Conservation (phyloP, 2,113 vertebrate species). For the Silurus asotus region DNA sequence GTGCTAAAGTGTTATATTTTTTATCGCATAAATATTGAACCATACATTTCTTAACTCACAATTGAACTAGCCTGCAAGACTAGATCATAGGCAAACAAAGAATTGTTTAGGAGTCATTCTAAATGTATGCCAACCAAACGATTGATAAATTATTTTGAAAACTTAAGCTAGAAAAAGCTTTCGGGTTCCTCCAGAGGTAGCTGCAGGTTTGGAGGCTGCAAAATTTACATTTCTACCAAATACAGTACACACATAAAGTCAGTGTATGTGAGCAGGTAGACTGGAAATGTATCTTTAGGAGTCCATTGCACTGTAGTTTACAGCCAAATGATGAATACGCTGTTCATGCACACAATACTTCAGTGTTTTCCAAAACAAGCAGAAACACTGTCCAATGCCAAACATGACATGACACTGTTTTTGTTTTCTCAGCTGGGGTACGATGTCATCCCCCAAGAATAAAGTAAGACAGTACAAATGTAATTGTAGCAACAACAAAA, state of each 20-base stretch:
- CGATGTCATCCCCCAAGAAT: not conserved
- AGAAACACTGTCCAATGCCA: not conserved
- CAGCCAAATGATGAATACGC: not conserved
- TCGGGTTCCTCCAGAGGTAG: conserved; percentile 56
- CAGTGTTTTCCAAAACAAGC: not conserved
- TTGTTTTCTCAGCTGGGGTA: not conserved
- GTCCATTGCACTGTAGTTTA: not conserved
- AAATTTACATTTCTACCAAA: conserved; percentile 38
- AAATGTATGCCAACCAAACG: conserved; percentile 3
- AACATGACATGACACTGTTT: not conserved
- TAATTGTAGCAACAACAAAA: not conserved
- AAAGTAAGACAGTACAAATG: not conserved
- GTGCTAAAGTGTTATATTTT: not conserved
- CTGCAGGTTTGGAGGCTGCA: conserved; percentile 46
- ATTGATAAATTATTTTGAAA: conserved; percentile 13
- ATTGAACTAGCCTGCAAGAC: not conserved
- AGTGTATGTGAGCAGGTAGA: not conserved
- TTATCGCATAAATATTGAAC: not conserved
- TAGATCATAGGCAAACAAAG: not conserved
- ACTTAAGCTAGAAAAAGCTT: conserved; percentile 42
- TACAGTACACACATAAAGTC: not conserved
- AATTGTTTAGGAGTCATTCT: not conserved
- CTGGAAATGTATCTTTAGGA: not conserved
- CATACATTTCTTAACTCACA: not conserved
- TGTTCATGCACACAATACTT: not conserved